phyloP scores from a whole-genome alignment of 2,797 vertebrate genomes.

The Acanthopagrus latus region DNA sequence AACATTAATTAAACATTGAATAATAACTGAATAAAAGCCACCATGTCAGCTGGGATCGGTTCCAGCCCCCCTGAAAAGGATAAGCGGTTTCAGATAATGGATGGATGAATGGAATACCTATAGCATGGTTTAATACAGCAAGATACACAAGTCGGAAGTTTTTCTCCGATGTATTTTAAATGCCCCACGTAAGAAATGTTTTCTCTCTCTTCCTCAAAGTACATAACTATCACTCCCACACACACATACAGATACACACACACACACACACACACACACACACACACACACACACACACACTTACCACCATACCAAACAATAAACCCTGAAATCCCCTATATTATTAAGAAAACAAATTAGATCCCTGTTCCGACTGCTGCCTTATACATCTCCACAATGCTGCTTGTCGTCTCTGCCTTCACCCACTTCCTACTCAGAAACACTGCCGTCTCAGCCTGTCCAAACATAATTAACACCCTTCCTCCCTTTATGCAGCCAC shows the following conservation, averaged over 20 bases:
- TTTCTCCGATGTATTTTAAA: background rate
- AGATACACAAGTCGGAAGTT: background rate
- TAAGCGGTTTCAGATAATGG: no score
- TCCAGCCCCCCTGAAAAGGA: no score
- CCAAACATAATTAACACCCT: constrained; percentile 38
- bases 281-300: background rate
- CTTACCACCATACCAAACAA: background rate
- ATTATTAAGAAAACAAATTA: constrained; percentile 12
- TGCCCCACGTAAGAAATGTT: background rate
- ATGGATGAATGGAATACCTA: background rate
- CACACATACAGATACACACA: background rate
- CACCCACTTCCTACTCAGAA: background rate
- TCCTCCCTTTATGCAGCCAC: constrained; percentile 4
- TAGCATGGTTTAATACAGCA: background rate
- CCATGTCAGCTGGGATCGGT: background rate
- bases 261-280: no score
- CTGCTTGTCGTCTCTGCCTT: constrained; percentile 3
- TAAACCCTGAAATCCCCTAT: constrained; percentile 5
- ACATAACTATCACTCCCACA: background rate
- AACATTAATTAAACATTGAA: background rate
- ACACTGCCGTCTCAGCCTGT: constrained; percentile 12
- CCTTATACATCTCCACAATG: constrained; percentile 24
- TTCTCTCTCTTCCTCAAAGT: background rate
- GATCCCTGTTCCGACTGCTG: background rate
- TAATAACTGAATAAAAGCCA: background rate